A percentile compares a stretch with the other conserved stretches of the same genome.
These are phyloP conservation scores for Mormyrops attenuatus DNA, from an alignment of 2,797 vertebrate species.

Conservation along the genomic window DNA sequence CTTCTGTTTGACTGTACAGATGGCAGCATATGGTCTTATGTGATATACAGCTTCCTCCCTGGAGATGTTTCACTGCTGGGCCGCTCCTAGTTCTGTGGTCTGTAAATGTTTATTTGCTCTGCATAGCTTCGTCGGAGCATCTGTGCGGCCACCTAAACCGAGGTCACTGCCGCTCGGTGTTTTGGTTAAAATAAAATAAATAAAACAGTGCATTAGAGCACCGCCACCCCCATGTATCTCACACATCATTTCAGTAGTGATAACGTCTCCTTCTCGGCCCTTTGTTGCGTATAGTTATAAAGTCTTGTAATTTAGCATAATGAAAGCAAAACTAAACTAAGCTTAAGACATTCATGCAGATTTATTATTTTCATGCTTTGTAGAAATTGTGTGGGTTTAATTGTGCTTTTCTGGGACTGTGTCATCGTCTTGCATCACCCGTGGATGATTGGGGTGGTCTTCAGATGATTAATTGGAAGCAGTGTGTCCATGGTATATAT, in stretches of 20 bases:
- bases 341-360: not conserved
- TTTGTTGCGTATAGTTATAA: not conserved
- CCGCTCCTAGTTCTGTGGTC: not conserved
- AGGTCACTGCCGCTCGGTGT: not conserved
- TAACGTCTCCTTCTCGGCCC: not conserved
- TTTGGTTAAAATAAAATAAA: not conserved
- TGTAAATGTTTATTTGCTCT: not conserved
- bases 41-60: not conserved
- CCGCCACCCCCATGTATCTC: not conserved
- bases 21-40: not conserved
- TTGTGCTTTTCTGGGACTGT: not conserved
- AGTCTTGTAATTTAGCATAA: not conserved
- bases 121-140: not conserved
- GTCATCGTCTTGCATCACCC: constrained; percentile 3
- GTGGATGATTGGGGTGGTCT: not conserved
- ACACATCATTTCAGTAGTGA: not conserved
- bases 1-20: not conserved
- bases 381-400: not conserved
- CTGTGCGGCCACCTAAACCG: not conserved
- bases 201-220: not conserved
- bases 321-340: not conserved
- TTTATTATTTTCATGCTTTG: not conserved
- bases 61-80: not conserved
- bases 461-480: not conserved
- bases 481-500: not conserved